Evolutionary conservation across 2,113 vertebrate species (phyloP), one percentile per base, ranked within the genome.

Genomic region (Scatophagus argus): DNA sequence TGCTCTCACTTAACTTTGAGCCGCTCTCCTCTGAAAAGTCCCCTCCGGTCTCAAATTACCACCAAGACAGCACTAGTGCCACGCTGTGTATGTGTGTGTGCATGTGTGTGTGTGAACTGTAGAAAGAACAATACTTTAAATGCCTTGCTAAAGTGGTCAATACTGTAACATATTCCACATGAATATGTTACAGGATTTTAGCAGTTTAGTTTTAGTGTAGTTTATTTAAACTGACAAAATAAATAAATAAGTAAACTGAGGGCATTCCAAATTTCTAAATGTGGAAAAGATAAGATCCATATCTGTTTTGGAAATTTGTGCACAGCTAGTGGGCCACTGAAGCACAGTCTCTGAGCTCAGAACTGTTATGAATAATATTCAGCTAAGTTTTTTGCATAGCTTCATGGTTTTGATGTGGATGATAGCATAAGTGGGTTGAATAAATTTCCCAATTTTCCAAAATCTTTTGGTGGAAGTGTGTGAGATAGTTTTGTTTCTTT

Each of bases 1-100:
- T 96, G 95, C 92, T 90, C 95, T 95, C 94, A 95, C 95, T 94
- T 94, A 96, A 95, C 95, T 96, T 93, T 94, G 94, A 82, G 66
- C 92, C 93, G 95, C 94, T 96, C 96, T 95, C 90, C 95, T 95
- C 95, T 94, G 93, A 97, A 96, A 96, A 93, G 85, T 95, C 94
- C 94, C 74, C 51, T 95, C 94, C 90, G 84, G 93, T 93, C 94
- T 97, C 96, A 92, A 77, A 94, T 97, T 96, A 95, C 96, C 91
- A 76, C 81, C 84, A 90, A 91, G 64, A 92, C 80, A 77, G 73
- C 82, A 59, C 74, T 72, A 81, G 80, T 77, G 87, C 80, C 82
- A 87, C 77, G 64, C 73, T 73, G 71, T 71, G 43, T 52, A 44
- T 46, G 60, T 56, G 74, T 39, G 39, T 23, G 59, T 31, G n/a